A percentile compares a stretch with the other conserved stretches of the same genome.
Evolutionary conservation across 2,888 invertebrate genomes (phyloP).

Genomic region (Elegia similella): DNA sequence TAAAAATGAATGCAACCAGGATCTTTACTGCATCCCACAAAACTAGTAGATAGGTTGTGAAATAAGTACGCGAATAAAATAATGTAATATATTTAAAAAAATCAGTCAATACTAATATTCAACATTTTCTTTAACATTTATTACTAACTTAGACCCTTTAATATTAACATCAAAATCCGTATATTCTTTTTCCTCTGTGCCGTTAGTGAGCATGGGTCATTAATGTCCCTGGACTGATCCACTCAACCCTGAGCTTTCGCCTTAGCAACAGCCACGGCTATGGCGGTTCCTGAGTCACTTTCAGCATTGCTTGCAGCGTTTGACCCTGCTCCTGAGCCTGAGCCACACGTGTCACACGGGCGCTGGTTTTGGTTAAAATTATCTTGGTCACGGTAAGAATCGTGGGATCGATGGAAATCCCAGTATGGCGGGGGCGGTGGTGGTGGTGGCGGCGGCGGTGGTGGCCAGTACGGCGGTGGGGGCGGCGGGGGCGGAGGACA

Average conservation of each 20-base stretch:
- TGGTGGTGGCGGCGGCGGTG: slow-evolving; percentile 35
- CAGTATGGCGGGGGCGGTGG: slow-evolving; percentile 31
- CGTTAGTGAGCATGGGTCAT: too few relatives aligned
- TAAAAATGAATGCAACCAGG: too few relatives aligned
- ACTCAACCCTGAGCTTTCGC: slow-evolving; percentile 21
- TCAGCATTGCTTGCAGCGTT: slow-evolving; percentile 50
- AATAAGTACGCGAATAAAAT: too few relatives aligned
- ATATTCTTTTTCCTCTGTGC: too few relatives aligned
- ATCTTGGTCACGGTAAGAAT: slow-evolving; percentile 16
- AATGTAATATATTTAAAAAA: too few relatives aligned
- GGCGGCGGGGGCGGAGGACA: slow-evolving; percentile 27
- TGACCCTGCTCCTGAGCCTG: slow-evolving; percentile 13
- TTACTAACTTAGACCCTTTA: too few relatives aligned
- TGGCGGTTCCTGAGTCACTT: slow-evolving; percentile 47
- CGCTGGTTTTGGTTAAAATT: background rate
- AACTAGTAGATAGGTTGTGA: too few relatives aligned
- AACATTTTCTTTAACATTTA: too few relatives aligned
- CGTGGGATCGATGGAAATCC: slow-evolving; percentile 27
- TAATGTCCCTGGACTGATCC: too few relatives aligned
- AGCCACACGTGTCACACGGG: slow-evolving; percentile 32
- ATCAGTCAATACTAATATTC: too few relatives aligned
- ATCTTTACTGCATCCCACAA: too few relatives aligned
- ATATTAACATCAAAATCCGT: too few relatives aligned
- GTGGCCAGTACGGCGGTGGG: slow-evolving; percentile 27
- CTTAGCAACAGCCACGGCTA: slow-evolving; percentile 54